phyloP scores from a whole-genome alignment of 2,797 vertebrate genomes.

The Hyperoplus immaculatus region DNA sequence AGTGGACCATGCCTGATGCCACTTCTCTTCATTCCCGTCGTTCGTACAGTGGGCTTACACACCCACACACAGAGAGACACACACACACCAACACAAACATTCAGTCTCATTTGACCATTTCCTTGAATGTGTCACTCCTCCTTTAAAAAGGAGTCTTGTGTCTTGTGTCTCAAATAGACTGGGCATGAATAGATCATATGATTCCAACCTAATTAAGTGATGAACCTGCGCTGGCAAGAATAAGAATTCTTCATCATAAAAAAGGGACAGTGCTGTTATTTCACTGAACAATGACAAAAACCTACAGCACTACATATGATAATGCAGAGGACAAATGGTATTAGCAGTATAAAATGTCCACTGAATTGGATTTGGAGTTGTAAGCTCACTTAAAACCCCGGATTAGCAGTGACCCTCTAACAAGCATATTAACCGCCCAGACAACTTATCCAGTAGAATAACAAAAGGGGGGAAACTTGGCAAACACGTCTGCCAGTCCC shows the following conservation, averaged over 20 bases:
- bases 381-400: conserved; percentile 66
- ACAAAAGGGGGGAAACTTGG: conserved; percentile 60
- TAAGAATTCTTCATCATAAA: background rate
- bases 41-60: conserved; percentile 20
- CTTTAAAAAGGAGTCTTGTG: conserved; percentile 1
- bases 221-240: conserved; percentile 3
- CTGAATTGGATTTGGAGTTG: conserved; percentile 70
- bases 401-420: conserved; percentile 71
- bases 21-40: conserved; percentile 41
- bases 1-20: conserved; percentile 39
- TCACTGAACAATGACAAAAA: conserved; percentile 28
- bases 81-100: conserved; percentile 9
- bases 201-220: background rate
- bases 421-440: conserved; percentile 69
- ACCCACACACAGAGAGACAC: conserved; percentile 6
- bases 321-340: conserved; percentile 59
- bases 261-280: conserved; percentile 17
- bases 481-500: conserved; percentile 45
- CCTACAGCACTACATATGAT: conserved; percentile 31
- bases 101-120: conserved; percentile 17
- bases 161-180: conserved; percentile 34
- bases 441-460: conserved; percentile 60
- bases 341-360: conserved; percentile 62
- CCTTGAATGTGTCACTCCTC: conserved; percentile 4
- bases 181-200: background rate